phyloP scores from a whole-genome alignment of 2,888 invertebrate genomes.

The Acheta domesticus region DNA sequence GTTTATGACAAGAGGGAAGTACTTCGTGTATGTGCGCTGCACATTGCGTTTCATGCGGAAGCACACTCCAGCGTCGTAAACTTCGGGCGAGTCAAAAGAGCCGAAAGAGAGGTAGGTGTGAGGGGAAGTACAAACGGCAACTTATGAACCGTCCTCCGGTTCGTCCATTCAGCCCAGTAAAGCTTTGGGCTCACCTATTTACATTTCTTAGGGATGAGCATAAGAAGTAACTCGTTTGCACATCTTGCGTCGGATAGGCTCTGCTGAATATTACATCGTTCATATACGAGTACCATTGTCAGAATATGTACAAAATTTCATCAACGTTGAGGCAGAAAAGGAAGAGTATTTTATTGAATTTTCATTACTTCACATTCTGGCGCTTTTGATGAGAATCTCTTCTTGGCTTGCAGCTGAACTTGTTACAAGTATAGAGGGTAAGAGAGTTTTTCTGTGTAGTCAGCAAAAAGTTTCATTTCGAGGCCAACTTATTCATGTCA shows the following conservation, averaged over 20 bases:
- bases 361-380: neutral
- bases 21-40: too few species aligned
- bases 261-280: neutral
- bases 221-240: slow-evolving; percentile 1
- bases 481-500: neutral
- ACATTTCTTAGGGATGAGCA: neutral
- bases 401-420: neutral
- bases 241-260: neutral
- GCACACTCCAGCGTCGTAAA: too few species aligned
- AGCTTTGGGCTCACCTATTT: neutral
- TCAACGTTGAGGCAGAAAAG: neutral
- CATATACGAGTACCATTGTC: neutral
- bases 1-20: too few species aligned
- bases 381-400: neutral
- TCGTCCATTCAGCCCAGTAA: neutral
- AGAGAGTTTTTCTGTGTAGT: neutral
- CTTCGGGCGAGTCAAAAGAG: too few species aligned
- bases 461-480: slow-evolving; percentile 5
- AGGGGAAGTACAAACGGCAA: neutral
- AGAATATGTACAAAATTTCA: neutral
- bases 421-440: neutral
- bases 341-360: slow-evolving; percentile 18
- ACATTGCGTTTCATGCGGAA: too few species aligned
- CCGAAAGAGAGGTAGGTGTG: too few species aligned
- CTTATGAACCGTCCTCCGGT: neutral